Evolutionary conservation across 2,797 vertebrate genomes (phyloP).

Genomic region (Artibeus jamaicensis): DNA sequence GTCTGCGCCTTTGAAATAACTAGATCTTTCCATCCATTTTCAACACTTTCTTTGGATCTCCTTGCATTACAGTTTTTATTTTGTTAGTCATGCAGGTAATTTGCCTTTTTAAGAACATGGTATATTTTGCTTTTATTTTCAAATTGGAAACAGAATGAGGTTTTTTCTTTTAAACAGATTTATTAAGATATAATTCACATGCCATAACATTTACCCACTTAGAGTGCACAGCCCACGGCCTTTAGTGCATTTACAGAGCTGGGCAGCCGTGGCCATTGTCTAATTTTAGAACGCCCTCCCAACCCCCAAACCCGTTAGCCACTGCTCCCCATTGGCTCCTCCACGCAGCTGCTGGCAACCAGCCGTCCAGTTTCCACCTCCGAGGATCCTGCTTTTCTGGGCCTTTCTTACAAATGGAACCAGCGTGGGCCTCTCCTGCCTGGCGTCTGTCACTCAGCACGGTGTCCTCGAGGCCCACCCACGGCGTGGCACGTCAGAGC

Average conservation of each 20-base stretch:
- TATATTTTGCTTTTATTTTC: background rate
- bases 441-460: background rate
- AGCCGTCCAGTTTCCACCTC: background rate
- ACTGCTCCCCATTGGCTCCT: background rate
- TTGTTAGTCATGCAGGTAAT: background rate
- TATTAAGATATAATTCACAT: too few relatives aligned
- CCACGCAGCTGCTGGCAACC: background rate
- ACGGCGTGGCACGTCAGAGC: background rate
- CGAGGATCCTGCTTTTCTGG: background rate
- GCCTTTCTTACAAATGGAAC: background rate
- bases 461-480: background rate
- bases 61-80: background rate
- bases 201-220: too few relatives aligned
- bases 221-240: too few relatives aligned
- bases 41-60: background rate
- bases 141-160: background rate
- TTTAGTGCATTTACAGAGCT: too few relatives aligned
- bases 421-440: background rate
- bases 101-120: background rate
- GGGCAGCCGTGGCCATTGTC: too few relatives aligned
- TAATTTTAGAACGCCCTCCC: background rate
- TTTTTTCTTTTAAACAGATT: background rate
- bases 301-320: background rate
- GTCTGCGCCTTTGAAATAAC: background rate
- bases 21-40: background rate